Evolutionary conservation across 2,797 vertebrate species (phyloP).

Genomic region (Xiphophorus birchmanni): DNA sequence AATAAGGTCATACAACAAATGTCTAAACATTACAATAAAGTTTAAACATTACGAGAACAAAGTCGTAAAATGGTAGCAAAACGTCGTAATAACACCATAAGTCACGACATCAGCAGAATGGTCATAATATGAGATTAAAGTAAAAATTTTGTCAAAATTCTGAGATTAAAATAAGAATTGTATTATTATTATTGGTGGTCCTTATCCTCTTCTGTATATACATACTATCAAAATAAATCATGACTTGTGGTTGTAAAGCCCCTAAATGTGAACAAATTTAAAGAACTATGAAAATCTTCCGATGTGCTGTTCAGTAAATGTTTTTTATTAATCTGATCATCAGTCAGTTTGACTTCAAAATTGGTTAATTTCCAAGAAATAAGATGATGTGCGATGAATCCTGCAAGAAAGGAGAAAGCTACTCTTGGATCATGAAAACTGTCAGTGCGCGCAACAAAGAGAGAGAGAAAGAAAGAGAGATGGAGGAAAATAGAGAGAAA

Average conservation of each 20-base stretch:
- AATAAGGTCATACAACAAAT: no score
- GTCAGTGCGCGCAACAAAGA: conserved; percentile 16
- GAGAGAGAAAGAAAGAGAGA: neutral
- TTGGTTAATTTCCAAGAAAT: neutral
- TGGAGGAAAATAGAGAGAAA: neutral
- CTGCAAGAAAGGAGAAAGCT: neutral
- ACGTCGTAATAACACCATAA: no score
- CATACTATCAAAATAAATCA: neutral
- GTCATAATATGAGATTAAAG: no score
- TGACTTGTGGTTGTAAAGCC: neutral
- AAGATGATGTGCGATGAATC: neutral
- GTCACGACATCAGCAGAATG: no score
- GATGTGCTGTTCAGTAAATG: neutral
- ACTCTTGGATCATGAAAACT: neutral
- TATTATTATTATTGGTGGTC: no score
- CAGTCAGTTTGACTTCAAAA: neutral
- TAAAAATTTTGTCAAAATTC: no score
- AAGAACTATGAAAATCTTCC: neutral
- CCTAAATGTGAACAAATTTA: neutral
- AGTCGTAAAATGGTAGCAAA: no score
- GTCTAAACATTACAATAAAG: no score
- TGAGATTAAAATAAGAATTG: no score
- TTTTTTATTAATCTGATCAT: neutral
- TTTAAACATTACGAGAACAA: no score
- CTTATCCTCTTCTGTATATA: no score